Base-by-base conservation (phyloP, 53 echinoderm and acorn worm genomes). In the Henricia sp. region DNA sequence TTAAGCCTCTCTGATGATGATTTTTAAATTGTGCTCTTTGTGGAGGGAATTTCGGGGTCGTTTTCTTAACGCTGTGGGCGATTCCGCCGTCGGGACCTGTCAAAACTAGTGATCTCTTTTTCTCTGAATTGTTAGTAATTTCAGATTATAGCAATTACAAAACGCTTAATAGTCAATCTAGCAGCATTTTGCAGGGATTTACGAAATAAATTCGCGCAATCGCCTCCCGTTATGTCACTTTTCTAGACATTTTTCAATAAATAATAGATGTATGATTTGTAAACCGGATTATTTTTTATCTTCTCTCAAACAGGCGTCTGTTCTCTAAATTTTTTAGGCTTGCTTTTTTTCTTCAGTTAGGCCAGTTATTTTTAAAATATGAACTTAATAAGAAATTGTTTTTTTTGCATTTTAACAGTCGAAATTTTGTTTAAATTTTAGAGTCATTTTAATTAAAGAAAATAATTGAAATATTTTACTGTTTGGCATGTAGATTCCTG, bases 1-100 rank as follows among this genome's bases (percentile, higher is more conserved):
- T 63, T 80, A 80, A 62, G 62, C 80, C 36, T 27, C 23, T 40
- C 30, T 80, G 63, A 80, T 80, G 63, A 80, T 80, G 57, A 80
- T 62, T 37, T 34, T 52, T 50, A 80, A 64, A 64, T 80, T 80
- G 46, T 78, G 62, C 64, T 64, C 64, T 72, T 80, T 65, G 50
- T 65, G 20, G 50, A 50, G 20, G 24, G 19, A 20, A 80, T 80
- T 63, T 63, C 21, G 77, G 80, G 63, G 80, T 23, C 44, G 50
- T 80, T 64, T 46, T 80, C 65, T 80, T 17, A 10, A 60, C 10
- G 44, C 16, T 11, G 80, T 23, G 20, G 9, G 60, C 38, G 19
- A 58, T 19, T 42, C 60, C 14, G 76, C 60, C 14, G 76, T 57
- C 59, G 57, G 76, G 28, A 76, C 57, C 27, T 57, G 76, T 39